Conservation (phyloP, 2,797 vertebrate genomes). For the Rhadinocentrus ornatus region DNA sequence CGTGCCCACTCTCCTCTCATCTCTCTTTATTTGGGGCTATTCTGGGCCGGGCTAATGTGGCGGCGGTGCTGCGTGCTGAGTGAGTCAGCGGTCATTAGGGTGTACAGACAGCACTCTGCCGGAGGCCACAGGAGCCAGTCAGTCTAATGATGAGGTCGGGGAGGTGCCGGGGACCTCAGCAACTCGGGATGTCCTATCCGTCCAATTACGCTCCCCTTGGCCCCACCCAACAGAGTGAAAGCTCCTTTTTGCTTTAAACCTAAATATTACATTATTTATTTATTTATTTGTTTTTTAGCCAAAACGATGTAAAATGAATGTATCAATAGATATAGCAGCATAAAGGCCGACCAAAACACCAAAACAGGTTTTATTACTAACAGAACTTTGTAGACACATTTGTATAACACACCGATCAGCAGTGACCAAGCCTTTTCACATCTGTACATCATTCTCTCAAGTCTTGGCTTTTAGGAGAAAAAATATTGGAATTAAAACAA, state of each 20-base stretch:
- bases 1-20: constrained; percentile 54
- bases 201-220: constrained; percentile 54
- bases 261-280: neutral
- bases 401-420: no score
- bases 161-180: constrained; percentile 58
- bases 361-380: no score
- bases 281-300: no score
- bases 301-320: no score
- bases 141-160: constrained; percentile 74
- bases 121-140: constrained; percentile 76
- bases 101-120: constrained; percentile 73
- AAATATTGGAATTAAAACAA: no score
- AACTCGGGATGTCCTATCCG: constrained; percentile 56
- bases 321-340: no score
- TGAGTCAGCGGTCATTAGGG: constrained; percentile 78
- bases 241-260: neutral
- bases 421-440: no score
- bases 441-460: no score
- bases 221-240: neutral
- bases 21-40: constrained; percentile 71
- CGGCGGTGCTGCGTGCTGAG: constrained; percentile 58
- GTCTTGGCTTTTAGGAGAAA: no score
- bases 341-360: no score
- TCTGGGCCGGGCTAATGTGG: constrained; percentile 70
- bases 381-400: no score